Evolutionary conservation across 2,113 vertebrate species (phyloP).

Genomic region (Seriola quinqueradiata): DNA sequence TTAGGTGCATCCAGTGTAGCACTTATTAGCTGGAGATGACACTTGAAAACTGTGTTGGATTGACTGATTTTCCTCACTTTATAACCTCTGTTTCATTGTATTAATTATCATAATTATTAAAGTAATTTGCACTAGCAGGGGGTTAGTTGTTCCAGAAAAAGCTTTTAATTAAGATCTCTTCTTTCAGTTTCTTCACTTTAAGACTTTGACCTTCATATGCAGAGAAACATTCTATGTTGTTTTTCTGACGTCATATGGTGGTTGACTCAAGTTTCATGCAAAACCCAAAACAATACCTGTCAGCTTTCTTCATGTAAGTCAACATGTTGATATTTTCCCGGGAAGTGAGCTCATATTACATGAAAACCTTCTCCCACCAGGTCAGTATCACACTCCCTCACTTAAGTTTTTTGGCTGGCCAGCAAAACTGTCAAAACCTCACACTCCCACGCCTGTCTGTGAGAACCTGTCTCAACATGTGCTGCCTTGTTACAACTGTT

Average conservation of each 20-base stretch:
- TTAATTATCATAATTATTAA: too few species aligned
- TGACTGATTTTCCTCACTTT: too few species aligned
- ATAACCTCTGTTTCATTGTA: too few species aligned
- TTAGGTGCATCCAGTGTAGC: not conserved
- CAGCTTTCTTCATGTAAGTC: not conserved
- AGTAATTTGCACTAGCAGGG: too few species aligned
- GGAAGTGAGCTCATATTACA: not conserved
- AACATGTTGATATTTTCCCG: not conserved
- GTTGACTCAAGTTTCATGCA: not conserved
- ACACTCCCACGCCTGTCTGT: not conserved
- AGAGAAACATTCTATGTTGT: not conserved
- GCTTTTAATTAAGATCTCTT: not conserved
- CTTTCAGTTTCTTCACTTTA: too few species aligned
- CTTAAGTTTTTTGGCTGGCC: not conserved
- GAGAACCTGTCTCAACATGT: not conserved
- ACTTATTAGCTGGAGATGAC: not conserved
- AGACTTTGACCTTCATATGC: not conserved
- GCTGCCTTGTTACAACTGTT: conserved; percentile 10
- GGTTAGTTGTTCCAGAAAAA: too few species aligned
- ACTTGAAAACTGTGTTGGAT: not conserved
- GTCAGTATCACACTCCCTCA: not conserved
- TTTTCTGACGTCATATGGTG: not conserved
- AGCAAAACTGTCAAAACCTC: not conserved
- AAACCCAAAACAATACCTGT: not conserved
- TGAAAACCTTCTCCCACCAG: conserved; percentile 2